Base-by-base conservation (phyloP, 2,888 invertebrate genomes). In the Odontocolon sp. region DNA sequence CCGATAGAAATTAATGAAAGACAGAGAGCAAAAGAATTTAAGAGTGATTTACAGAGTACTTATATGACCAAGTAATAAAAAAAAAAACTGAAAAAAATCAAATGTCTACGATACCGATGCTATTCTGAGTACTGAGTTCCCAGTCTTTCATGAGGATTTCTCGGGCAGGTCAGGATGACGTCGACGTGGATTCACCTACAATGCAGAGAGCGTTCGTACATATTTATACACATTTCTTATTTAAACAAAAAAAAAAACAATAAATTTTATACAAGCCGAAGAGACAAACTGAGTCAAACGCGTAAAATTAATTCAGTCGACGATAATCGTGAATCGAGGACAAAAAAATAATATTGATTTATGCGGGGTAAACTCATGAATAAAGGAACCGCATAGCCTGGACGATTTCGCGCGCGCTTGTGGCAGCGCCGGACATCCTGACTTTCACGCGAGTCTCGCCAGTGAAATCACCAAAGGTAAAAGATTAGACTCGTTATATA, bases 91-190 rank as follows among this genome's bases (percentile, higher is more conserved):
- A 87, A 86, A 87, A 86, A 83, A 79, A 70, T 70, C 54, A 71
- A 89, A 87, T 85, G 85, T 87, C 86, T 88, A 90, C 90, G 86
- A 90, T 90, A 90, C 90, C 90, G 89, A 90, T 89, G 89, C 90
- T 90, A 90, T 90, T 90, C 84, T 90, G 90, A 89, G 90, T 90
- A 90, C 90, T 90, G 90, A 90, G 90, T 89, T 90, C 90, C 90
- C 90, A 90, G 90, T 90, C 90, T 90, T 90, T 90, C 90, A 90
- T 90, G 89, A 90, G 90, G 90, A 90, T 90, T 90, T 89, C 88
- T 88, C 90, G 89, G 88, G 90, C 90, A 89, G 90, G 89, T 90
- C 90, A 90, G 90, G 90, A 89, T 88, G 90, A 90, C 89, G 86
- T 87, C 89, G 87, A 90, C 87, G 90, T 89, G 89, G 89, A 81